Base-by-base conservation (phyloP, 1,140 invertebrate species). In the Chrysopa pallens region DNA sequence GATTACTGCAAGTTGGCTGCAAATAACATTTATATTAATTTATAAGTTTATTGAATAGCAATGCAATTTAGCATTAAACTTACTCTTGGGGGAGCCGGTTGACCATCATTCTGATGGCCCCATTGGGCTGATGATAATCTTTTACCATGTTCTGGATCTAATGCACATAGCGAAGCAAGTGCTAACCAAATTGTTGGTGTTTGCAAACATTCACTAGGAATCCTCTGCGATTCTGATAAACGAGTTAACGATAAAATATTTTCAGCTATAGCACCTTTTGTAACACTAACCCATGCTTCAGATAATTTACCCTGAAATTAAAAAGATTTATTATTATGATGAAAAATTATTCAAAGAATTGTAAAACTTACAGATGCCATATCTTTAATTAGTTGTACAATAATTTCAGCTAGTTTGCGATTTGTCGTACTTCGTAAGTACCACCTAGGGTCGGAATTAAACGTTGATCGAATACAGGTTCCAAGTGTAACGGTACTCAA, bases 131-230 rank as follows among this genome's bases (percentile, higher is more conserved):
- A 61, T 14, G 57, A 58, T 40, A 61, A 65, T 60, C 84, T 70
- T 52, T 93, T 88, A 0, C 91, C 86, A 57, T 95, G 88, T 48
- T 93, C 86, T 29, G 82, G 78, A 53, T 94, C 84, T 23, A 94
- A 66, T 4, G 96, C 86, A 64, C 91, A 93, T 0, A 98, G 69
- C 1, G 93, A 87, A 28, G 92, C 87, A 27, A 98, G 63, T 0
- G 91, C 83, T 38, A 96, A 58, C 94, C 94, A 98, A 7, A 95
- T 63, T 12, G 82, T 81, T 3, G 89, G 81, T 38, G 78, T 80
- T 49, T 74, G 72, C 29, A 93, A 68, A 61, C 89, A 94, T 43
- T 78, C 70, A 29, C 70, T 63, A 0, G 86, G 82, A 14, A 68
- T 65, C 44, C 89, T 71, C 40, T 79, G 73, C 33, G 68, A 65